These are phyloP conservation scores for Bradypodion ventrale DNA, from an alignment of 2,797 vertebrate species.

Conservation along the genomic window DNA sequence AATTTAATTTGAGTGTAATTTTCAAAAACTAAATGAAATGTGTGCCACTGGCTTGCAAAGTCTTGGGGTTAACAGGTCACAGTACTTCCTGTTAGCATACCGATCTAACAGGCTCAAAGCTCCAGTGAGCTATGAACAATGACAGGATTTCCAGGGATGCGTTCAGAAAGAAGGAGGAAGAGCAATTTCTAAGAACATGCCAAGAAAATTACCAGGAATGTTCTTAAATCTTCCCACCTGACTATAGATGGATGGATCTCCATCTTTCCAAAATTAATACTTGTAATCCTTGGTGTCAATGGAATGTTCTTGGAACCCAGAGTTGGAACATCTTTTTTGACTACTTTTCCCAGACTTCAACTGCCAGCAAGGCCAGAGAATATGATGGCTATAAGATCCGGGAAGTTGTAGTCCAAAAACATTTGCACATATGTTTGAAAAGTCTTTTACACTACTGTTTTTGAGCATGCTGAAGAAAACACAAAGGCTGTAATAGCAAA, in stretches of 20 bases:
- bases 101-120: not conserved
- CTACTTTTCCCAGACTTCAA: too few relatives aligned
- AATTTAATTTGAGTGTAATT: not conserved
- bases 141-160: not conserved
- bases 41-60: not conserved
- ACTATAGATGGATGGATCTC: conserved; percentile 17
- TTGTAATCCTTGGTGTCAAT: not conserved
- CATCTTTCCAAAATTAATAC: conserved; percentile 33
- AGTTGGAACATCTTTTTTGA: not conserved
- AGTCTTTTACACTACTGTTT: too few relatives aligned
- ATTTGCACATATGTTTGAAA: too few relatives aligned
- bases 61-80: not conserved
- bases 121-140: conserved; percentile 31
- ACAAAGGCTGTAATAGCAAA: too few relatives aligned
- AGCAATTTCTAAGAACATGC: conserved; percentile 40
- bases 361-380: too few relatives aligned
- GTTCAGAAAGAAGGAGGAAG: not conserved
- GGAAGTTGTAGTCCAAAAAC: too few relatives aligned
- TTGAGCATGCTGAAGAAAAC: too few relatives aligned
- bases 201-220: not conserved
- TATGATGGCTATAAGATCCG: too few relatives aligned
- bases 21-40: not conserved
- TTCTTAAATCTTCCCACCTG: not conserved
- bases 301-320: not conserved
- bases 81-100: not conserved